Evolutionary conservation across 2,797 vertebrate species (phyloP), one percentile per base, ranked within the genome.

Genomic region (Falco naumanni): DNA sequence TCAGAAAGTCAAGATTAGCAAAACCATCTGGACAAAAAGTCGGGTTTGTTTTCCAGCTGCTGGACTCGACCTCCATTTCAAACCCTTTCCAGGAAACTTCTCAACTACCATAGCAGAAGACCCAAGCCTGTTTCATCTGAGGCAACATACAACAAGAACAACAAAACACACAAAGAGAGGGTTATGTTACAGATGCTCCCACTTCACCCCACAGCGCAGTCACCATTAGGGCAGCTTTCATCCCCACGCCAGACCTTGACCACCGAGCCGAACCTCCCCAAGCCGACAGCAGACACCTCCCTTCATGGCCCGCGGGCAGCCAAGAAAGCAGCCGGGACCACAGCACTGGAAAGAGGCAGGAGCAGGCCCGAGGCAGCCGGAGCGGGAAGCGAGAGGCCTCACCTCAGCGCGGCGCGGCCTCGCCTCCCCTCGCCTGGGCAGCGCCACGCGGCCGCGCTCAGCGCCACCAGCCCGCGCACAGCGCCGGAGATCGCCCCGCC

Each of bases 151-250:
- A 45, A 45, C 7, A 41, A 2, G 3, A 72, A 12, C 4, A 65
- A 14, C 18, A 33, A 17, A 19, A 1, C 13, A 21, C 31, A 9
- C 16, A 2, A 53, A 13, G 19, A 9, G 16, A 1, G 0, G n/a
- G 4, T 0, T 0, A 6, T 3, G 5, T 13, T 22, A 24, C 22
- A 6, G 29, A 21, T 2, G 31, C 6, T 3, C 48, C 22, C 22
- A 1, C 4, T 28, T 37, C 61, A 14, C 25, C 31, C 14, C 59
- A 3, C 33, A 22, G 9, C 41, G 19, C 28, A 1, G 4, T 2
- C 8, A 10, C 48, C 22, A 0, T 2, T 1, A 14, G 16, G 11
- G 21, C 48, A 17, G 31, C 53, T 19, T 3, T 15, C 34, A 6
- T 47, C 12, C 53, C 16, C 71, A 16, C 10, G 1, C 25, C 61